Conservation (phyloP, 1,140 invertebrate species). For the Aleiodes sp. region DNA sequence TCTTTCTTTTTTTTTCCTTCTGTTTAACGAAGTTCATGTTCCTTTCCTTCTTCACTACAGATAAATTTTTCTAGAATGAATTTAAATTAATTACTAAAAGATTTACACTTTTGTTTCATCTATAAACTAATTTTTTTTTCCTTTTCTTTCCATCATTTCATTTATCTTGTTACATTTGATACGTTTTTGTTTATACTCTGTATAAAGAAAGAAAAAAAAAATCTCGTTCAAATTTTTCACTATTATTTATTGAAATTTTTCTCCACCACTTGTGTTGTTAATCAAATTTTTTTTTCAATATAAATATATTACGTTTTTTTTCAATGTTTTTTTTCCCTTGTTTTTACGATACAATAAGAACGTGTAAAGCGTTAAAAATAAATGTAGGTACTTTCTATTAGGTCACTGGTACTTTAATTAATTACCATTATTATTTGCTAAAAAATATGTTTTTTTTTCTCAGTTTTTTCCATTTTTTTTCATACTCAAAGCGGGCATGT, state of each 20-base stretch:
- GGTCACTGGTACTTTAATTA: slow-evolving; percentile 52
- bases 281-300: not conserved
- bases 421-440: slow-evolving; percentile 35
- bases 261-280: not conserved
- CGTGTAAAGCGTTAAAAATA: slow-evolving; percentile 48
- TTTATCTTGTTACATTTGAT: slow-evolving; percentile 35
- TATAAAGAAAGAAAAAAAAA: slow-evolving; percentile 24
- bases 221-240: slow-evolving; percentile 23
- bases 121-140: slow-evolving; percentile 1
- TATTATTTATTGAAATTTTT: not conserved
- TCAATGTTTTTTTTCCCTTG: too few species aligned
- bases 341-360: slow-evolving; percentile 32
- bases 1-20: not conserved
- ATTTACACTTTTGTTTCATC: slow-evolving; percentile 7
- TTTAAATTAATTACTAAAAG: slow-evolving; percentile 8
- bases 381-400: slow-evolving; percentile 49
- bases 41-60: not conserved
- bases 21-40: not conserved
- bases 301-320: too few species aligned
- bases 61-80: slow-evolving; percentile 3
- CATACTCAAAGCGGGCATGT: slow-evolving; percentile 43
- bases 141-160: not conserved
- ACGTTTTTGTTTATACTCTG: slow-evolving; percentile 31
- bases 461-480: slow-evolving; percentile 26
- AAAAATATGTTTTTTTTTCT: not conserved